Base-by-base conservation (phyloP, 2,797 vertebrate genomes). In the Bryconaethiops microstoma region DNA sequence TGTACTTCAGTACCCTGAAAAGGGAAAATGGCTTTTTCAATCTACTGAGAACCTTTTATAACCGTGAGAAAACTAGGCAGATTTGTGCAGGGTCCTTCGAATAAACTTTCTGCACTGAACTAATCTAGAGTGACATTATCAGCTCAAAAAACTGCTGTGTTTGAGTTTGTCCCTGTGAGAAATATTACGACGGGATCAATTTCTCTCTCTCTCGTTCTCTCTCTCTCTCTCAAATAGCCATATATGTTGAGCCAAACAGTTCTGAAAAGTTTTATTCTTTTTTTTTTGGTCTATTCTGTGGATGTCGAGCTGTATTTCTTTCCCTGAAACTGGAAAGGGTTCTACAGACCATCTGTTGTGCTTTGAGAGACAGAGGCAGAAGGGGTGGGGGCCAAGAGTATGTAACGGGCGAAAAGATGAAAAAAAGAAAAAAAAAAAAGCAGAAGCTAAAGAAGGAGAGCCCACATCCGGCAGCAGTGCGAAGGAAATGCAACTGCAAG, bases 381-480 rank as follows among this genome's bases (percentile, higher is more conserved):
- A 78, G 73, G 86, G 90, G 87, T 88, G 42, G 13, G 52, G 25
- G 59, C 52, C 3, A 29, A 60, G 69, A 83, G 74, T 62, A 48
- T 85, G 80, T 84, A 72, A 80, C 72, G 68, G 80, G 54, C 19
- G 74, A 86, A 76, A 42, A 23, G 9, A 64, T 21, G 12, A n/a
- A 57, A 21, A 35, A 63, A 59, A 63, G 19, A 57, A 55, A 19
- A 7, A 59, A 76, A 74, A 29, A 69, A 57, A 74, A 65, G 78
- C 81, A 85, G 77, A 83, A 84, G 74, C 75, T 75, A 59, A 78
- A 84, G 68, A 77, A 68, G 59, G 76, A 81, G 85, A 90, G 80
- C 84, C 93, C 93, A 94, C 94, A 94, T 94, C 94, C 93, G 91
- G 42, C 83, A 80, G 80, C 75, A 78, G 74, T 84, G 78, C 63